These are phyloP conservation scores for Falco columbarius DNA, from an alignment of 2,797 vertebrate species.

Conservation along the genomic window DNA sequence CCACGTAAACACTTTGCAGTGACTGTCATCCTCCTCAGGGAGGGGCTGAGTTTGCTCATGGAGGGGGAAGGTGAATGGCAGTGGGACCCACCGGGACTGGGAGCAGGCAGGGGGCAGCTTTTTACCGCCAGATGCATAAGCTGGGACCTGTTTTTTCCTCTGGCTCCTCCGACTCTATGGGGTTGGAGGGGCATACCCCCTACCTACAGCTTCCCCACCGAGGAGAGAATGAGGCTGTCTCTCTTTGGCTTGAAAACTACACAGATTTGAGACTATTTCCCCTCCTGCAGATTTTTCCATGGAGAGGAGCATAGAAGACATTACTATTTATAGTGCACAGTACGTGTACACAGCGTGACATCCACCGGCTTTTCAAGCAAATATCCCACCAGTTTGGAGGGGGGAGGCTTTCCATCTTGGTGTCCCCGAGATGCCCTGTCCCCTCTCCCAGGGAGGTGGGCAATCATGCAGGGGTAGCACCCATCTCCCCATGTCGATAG, in stretches of 20 bases:
- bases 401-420: neutral
- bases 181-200: neutral
- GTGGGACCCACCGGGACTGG: rapidly evolving
- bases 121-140: neutral
- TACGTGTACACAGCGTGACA: slow-evolving; percentile 37
- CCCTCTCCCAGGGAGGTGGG: neutral
- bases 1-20: neutral
- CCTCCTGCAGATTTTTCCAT: slow-evolving; percentile 48
- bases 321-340: slow-evolving; percentile 72
- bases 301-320: slow-evolving; percentile 43
- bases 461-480: neutral
- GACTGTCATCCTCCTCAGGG: rapidly evolving
- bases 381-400: slow-evolving; percentile 14
- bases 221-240: slow-evolving; percentile 53
- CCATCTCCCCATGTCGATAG: neutral
- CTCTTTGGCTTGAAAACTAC: slow-evolving; percentile 48
- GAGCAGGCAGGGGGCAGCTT: neutral
- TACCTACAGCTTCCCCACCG: neutral
- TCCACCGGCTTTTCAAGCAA: neutral
- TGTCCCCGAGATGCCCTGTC: neutral
- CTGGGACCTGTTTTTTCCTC: neutral
- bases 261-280: slow-evolving; percentile 68
- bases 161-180: neutral
- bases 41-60: neutral
- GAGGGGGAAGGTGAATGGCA: neutral